Evolutionary conservation across 2,797 vertebrate species (phyloP), one percentile per base, ranked within the genome.

Genomic region (Esox lucius): DNA sequence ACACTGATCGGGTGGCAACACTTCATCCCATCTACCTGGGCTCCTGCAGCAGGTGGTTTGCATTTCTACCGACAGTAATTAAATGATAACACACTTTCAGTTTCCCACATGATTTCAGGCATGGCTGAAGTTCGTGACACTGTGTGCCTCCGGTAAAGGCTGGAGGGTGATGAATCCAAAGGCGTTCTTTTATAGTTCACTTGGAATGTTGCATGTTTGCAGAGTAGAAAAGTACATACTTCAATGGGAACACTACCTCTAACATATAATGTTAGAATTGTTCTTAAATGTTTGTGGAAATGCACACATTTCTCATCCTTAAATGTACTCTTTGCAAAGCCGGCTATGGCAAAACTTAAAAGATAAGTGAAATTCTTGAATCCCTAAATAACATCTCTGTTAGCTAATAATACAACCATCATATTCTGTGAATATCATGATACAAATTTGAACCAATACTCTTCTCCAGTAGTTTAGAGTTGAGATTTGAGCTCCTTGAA

Each of bases 31-130:
- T 89, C 91, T 87, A 86, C 89, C 82, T 87, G 90, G 84, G 22
- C 74, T 85, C 80, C 85, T 88, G 83, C 83, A 61, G 59, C 92
- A 95, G 91, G 92, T 93, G 91, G 92, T 93, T 95, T 82, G 69
- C 85, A 93, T 95, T 94, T 94, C 90, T 76, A 72, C 83, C 87
- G 80, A 75, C 85, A 81, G 88, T 89, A 78, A 83, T 84, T 73
- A 76, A 78, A 80, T 80, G 78, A 83, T 81, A 94, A 91, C 78
- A 79, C 78, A 86, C 89, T 90, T 89, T 84, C 61, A 70, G 77
- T 94, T 94, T 92, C 91, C 87, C 91, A 81, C 85, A 84, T 79
- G 78, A 81, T 75, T 77, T 70, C 77, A 77, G 17, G 48, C 83
- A 77, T 70, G 77, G 72, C 59, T 80, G 78, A 85, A 83, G 75